Evolutionary conservation across 2,888 invertebrate species (phyloP), one percentile per base, ranked within the genome.

Genomic region (Apoda limacodes): DNA sequence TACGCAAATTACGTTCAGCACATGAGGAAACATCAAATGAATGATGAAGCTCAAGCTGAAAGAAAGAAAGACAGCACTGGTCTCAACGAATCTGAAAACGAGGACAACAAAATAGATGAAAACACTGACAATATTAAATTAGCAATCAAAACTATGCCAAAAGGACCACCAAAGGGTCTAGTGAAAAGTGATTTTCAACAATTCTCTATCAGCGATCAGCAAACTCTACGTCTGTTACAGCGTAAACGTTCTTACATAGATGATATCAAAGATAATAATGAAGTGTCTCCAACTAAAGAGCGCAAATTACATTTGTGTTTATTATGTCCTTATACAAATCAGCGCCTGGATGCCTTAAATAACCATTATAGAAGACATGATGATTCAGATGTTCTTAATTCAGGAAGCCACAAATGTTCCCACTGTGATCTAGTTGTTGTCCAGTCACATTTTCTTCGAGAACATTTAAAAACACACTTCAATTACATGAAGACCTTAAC

Each of bases 1-100:
- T 91, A 89, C 49, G 92, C 92, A 2, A 91, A 92, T 58, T 89
- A 90, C 47, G 86, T 88, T 20, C 93, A 93, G 57, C 94, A 94
- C 55, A 80, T 88, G 69, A 86, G 88, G 37, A 90, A 93, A 53
- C 93, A 93, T 60, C 85, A 88, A 55, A 84, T 85, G 61, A 87
- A 87, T 39, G 87, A 85, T 21, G 85, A 88, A 46, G 87, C 88
- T 6, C 82, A 83, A 43, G 85, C 85, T 1, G 85, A 85, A 22
- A 75, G 83, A 32, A 80, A 82, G 29, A 74, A 75, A 48, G 61
- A 46, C 20, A 58, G 35, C 28, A 63, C 55, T 32, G 67, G 54
- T 26, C 55, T 49, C 22, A 35, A 44, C 3, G 50, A 46, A 25
- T 33, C 57, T 3, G 68, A 61, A 37, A 53, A 40, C 21, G 52